phyloP scores from a whole-genome alignment of 2,888 invertebrate species.

The Pyrochroa serraticornis region DNA sequence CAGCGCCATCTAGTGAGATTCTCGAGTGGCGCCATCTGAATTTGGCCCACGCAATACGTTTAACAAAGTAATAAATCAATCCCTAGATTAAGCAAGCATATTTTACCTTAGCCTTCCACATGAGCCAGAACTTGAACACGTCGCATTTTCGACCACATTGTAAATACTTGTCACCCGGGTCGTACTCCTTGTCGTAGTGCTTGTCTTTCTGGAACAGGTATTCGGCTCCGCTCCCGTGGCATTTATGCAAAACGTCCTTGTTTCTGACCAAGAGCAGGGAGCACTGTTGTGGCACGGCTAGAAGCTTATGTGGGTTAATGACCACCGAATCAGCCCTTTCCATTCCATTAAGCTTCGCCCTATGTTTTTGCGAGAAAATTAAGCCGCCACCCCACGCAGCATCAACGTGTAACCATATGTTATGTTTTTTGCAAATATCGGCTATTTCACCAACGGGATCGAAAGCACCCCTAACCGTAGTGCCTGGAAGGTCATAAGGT shows the following conservation, averaged over 20 bases:
- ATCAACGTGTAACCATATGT: slow-evolving; percentile 66
- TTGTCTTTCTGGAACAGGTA: slow-evolving; percentile 65
- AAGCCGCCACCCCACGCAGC: slow-evolving; percentile 67
- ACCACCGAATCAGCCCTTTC: slow-evolving; percentile 65
- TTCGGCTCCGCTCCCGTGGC: slow-evolving; percentile 61
- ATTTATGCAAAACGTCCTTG: slow-evolving; percentile 54
- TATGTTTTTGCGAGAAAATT: slow-evolving; percentile 62
- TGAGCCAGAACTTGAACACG: slow-evolving; percentile 73
- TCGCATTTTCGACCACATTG: slow-evolving; percentile 75
- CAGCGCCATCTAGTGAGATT: too few species aligned
- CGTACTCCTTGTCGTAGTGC: slow-evolving; percentile 61
- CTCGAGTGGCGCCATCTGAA: too few species aligned
- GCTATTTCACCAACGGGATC: slow-evolving; percentile 63
- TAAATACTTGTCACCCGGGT: slow-evolving; percentile 66
- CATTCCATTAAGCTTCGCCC: slow-evolving; percentile 60
- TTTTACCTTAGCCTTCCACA: slow-evolving; percentile 72
- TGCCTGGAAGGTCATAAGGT: slow-evolving; percentile 52
- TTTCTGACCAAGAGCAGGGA: slow-evolving; percentile 59
- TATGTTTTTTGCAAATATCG: slow-evolving; percentile 59
- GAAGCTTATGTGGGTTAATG: slow-evolving; percentile 68
- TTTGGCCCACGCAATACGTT: too few species aligned
- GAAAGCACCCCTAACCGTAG: slow-evolving; percentile 65
- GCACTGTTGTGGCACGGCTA: slow-evolving; percentile 66
- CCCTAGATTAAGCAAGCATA: too few species aligned
- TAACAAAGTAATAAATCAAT: too few species aligned